Evolutionary conservation across 2,113 vertebrate species (phyloP), one percentile per base, ranked within the genome.

Genomic region (Eira barbara): DNA sequence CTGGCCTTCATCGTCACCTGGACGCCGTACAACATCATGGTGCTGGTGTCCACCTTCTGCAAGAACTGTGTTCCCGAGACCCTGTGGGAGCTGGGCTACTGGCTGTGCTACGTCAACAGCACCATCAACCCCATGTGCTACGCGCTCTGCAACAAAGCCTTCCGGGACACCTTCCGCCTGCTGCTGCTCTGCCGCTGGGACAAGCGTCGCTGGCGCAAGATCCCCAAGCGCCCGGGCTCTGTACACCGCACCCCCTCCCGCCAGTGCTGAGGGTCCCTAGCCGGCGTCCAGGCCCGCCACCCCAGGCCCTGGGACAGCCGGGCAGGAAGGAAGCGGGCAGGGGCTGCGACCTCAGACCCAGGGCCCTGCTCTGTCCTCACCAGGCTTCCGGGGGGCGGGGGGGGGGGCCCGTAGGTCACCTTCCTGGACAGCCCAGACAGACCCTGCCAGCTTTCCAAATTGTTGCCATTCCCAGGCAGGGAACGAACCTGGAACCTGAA

Each of bases 1-100:
- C 89, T 99, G 97, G 99, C 99, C 45, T 99, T 99, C 97, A 99
- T 99, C 96, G 94, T 99, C 83, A 99, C 99, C 59, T 99, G 99
- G 99, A 99, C 98, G 0, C 99, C 99, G 0, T 99, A 99, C 97
- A 99, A 99, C 98, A 99, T 99, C 98, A 99, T 99, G 99, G 99
- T 99, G 98, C 98, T 99, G 97, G 99, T 99, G 79, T 99, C 99
- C 34, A 98, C 99, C 12, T 99, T 99, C 93, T 99, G 99, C 95
- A 97, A 97, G 74, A 94, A 98, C 94, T 99, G 98, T 2, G 98
- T 99, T 29, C 99, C 99, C 0, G 98, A 97, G 36, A 98, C 97
- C 61, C 97, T 99, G 69, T 99, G 99, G 99, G 98, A 99, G 85
- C 97, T 99, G 91, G 99, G 99, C 84, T 99, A 99, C 97, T 99